A percentile compares a stretch with the other conserved stretches of the same genome.
phyloP scores from a whole-genome alignment of 2,888 invertebrate species.

The Lamellibrachia columna region DNA sequence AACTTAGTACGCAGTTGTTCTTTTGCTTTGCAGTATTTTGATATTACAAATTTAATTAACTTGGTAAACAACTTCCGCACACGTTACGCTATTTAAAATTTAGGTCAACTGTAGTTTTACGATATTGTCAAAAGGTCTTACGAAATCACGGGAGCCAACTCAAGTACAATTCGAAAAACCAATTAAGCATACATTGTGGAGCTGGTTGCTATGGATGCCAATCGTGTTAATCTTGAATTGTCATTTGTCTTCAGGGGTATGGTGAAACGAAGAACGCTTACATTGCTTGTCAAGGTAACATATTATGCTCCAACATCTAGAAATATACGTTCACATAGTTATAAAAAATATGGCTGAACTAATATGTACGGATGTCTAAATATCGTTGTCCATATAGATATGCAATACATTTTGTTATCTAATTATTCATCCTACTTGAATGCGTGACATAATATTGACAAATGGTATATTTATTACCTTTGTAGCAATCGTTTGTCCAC shows the following conservation, averaged over 20 bases:
- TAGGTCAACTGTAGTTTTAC: too few relatives aligned
- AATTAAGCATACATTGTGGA: background rate
- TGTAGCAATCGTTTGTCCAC: background rate
- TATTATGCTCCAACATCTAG: background rate
- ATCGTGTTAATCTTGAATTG: background rate
- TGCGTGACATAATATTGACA: background rate
- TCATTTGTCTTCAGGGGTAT: background rate
- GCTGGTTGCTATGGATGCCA: background rate
- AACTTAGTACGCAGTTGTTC: too few relatives aligned
- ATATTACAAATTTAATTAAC: too few relatives aligned
- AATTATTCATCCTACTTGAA: background rate
- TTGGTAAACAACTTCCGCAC: too few relatives aligned
- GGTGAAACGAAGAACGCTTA: background rate
- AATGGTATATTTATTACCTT: background rate
- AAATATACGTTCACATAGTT: background rate
- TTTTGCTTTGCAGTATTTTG: too few relatives aligned
- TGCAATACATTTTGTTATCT: too few relatives aligned
- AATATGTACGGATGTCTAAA: too few relatives aligned
- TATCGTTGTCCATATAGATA: too few relatives aligned
- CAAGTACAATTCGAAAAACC: background rate
- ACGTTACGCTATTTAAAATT: too few relatives aligned
- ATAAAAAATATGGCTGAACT: background rate
- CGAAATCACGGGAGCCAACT: too few relatives aligned
- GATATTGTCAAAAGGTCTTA: too few relatives aligned
- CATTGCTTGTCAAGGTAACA: background rate